phyloP scores from a whole-genome alignment of 2,113 vertebrate species.

The Dolichallabes microphthalmus region DNA sequence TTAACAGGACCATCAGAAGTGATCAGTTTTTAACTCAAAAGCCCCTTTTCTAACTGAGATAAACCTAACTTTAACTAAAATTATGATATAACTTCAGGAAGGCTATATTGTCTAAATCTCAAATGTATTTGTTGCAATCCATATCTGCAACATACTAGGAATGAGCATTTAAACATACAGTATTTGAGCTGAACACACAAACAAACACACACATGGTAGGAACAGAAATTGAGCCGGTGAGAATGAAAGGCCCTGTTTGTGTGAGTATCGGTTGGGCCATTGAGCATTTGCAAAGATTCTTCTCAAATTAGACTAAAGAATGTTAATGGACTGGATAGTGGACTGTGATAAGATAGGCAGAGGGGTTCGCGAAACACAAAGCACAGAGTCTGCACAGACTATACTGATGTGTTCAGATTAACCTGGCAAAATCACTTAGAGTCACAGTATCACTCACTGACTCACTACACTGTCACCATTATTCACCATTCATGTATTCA shows the following conservation, averaged over 20 bases:
- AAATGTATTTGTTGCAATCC: neutral
- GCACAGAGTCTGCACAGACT: neutral
- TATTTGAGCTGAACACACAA: neutral
- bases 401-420: neutral
- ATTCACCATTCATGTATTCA: neutral
- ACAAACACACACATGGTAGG: neutral
- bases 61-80: neutral
- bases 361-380: conserved; percentile 45
- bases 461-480: too few species aligned
- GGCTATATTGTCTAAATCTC: neutral
- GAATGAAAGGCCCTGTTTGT: conserved; percentile 72
- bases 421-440: neutral
- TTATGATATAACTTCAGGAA: neutral
- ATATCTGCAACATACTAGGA: neutral
- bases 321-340: conserved; percentile 77
- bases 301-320: conserved; percentile 79
- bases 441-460: neutral
- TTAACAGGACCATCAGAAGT: neutral
- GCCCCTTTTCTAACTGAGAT: neutral
- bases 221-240: neutral
- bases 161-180: neutral
- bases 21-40: neutral
- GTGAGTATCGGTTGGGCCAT: conserved; percentile 65
- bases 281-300: conserved; percentile 65
- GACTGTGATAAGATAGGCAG: conserved; percentile 73